Percentiles rank a stretch among this genome's conserved stretches.
These are phyloP conservation scores for Euplagia quadripunctaria DNA, from an alignment of 2,888 invertebrate species.

Conservation along the genomic window DNA sequence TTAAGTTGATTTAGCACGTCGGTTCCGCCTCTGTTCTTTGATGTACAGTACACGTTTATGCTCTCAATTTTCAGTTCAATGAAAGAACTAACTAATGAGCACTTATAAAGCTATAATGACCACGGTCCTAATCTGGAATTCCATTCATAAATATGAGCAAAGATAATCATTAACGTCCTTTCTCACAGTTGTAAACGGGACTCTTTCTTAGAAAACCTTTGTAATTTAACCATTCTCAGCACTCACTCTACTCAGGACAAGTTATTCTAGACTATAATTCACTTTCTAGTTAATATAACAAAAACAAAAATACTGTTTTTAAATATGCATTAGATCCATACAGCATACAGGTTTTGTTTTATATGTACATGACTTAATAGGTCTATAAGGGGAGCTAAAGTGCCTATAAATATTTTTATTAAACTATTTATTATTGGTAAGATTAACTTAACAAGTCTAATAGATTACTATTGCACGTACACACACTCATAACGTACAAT, in stretches of 20 bases:
- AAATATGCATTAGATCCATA: conserved; percentile 17
- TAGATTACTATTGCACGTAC: conserved; percentile 45
- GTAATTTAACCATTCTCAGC: conserved; percentile 64
- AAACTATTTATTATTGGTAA: conserved; percentile 11
- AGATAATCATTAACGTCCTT: conserved; percentile 38
- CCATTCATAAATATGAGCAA: conserved; percentile 59
- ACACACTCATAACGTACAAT: too few species aligned
- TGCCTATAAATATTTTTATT: neutral
- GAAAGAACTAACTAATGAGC: conserved; percentile 8
- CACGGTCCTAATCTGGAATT: conserved; percentile 33
- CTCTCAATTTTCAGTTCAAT: conserved; percentile 11
- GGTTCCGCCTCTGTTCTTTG: conserved; percentile 59
- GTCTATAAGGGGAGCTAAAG: neutral
- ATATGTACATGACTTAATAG: conserved; percentile 7
- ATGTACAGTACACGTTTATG: conserved; percentile 22
- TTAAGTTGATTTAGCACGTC: conserved; percentile 72
- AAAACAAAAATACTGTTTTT: conserved; percentile 34
- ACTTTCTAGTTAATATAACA: conserved; percentile 71
- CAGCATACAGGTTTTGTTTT: conserved; percentile 19
- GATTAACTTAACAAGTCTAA: neutral
- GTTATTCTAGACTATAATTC: conserved; percentile 60
- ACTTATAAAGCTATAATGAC: conserved; percentile 43
- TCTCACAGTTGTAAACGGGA: conserved; percentile 16
- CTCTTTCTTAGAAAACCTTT: conserved; percentile 63
- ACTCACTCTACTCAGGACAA: conserved; percentile 57